Percentiles rank a stretch among this genome's conserved stretches.
phyloP scores from a whole-genome alignment of 1,140 invertebrate genomes.

The Nasonia vitripennis region DNA sequence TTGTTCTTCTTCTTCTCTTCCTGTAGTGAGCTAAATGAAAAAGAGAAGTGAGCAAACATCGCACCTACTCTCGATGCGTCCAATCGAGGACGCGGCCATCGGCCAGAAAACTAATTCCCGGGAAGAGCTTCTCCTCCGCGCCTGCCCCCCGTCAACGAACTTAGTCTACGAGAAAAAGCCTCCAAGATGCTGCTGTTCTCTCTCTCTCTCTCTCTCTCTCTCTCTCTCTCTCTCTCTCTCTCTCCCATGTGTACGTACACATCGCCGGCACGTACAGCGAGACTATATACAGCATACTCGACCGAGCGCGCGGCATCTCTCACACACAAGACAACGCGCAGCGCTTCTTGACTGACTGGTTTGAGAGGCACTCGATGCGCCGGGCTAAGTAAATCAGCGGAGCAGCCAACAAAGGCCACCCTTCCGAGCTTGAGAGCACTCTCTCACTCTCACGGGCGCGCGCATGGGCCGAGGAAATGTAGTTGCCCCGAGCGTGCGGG shows the following conservation, averaged over 20 bases:
- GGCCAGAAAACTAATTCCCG: background rate
- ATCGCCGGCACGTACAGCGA: too few relatives aligned
- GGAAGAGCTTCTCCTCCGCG: background rate
- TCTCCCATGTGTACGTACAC: too few relatives aligned
- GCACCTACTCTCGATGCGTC: background rate
- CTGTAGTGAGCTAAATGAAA: background rate
- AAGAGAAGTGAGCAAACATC: background rate
- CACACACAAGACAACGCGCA: background rate
- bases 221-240: too few relatives aligned
- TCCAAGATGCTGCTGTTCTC: background rate
- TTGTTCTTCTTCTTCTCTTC: too few relatives aligned
- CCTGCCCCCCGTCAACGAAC: background rate
- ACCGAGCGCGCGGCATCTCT: too few relatives aligned
- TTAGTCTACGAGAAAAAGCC: background rate
- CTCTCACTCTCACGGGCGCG: too few relatives aligned
- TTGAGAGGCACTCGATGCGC: conserved; percentile 29
- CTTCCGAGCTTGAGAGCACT: conserved; percentile 18
- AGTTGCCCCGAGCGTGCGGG: background rate
- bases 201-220: too few relatives aligned
- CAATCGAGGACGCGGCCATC: background rate
- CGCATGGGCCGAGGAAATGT: conserved; percentile 22
- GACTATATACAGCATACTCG: too few relatives aligned
- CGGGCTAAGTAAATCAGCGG: conserved; percentile 42
- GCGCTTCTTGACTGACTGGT: conserved; percentile 29
- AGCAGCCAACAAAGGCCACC: conserved; percentile 34